Evolutionary conservation across 2,113 vertebrate genomes (phyloP).

Genomic region (Thamnaconus septentrionalis): DNA sequence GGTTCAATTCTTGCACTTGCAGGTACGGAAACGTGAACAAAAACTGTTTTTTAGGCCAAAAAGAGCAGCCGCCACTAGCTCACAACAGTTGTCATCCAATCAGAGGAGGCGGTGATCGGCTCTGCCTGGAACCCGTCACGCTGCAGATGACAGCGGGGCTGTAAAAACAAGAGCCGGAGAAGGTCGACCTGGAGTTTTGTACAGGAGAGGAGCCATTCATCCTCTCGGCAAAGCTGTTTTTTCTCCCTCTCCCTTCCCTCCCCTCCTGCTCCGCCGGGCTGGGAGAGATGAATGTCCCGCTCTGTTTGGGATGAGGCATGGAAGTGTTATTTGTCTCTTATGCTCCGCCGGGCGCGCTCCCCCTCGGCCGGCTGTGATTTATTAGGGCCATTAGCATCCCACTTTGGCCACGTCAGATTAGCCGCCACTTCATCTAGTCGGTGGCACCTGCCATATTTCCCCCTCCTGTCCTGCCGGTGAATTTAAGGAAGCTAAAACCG

Average conservation of each 20-base stretch:
- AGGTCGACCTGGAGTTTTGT: conserved; percentile 52
- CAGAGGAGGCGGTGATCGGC: too few relatives aligned
- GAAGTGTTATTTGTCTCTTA: conserved; percentile 50
- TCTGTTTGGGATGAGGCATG: conserved; percentile 22
- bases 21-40: too few relatives aligned
- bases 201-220: conserved; percentile 44
- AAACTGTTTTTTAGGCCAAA: too few relatives aligned
- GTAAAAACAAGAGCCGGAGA: conserved; percentile 47
- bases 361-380: conserved; percentile 35
- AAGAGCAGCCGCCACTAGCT: too few relatives aligned
- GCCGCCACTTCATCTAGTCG: conserved; percentile 9
- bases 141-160: conserved; percentile 35
- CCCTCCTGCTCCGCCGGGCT: neutral
- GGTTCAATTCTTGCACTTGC: too few relatives aligned
- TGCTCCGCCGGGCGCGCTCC: conserved; percentile 26
- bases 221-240: conserved; percentile 8
- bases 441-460: too few relatives aligned
- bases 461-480: too few relatives aligned
- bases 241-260: too few relatives aligned
- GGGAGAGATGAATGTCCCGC: conserved; percentile 46
- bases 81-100: too few relatives aligned
- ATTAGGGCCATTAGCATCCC: conserved; percentile 22
- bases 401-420: conserved; percentile 21
- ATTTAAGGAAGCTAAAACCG: too few relatives aligned
- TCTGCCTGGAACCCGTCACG: too few relatives aligned